Evolutionary conservation across 2,888 invertebrate species (phyloP), one percentile per base, ranked within the genome.

Genomic region (Epistrophe eligans): DNA sequence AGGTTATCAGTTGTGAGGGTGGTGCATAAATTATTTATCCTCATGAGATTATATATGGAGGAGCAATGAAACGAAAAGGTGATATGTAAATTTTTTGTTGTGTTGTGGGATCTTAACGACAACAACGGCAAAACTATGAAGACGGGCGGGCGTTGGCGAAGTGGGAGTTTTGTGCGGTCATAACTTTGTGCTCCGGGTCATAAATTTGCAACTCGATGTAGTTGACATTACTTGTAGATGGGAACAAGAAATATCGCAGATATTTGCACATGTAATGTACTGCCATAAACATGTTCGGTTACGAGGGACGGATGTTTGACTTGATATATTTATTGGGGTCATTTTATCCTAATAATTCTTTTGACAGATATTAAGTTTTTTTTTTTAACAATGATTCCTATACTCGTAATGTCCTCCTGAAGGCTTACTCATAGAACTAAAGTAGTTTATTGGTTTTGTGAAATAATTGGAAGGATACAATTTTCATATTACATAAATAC

Each of bases 231-330:
- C 24, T 24, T 24, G 24, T 24, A 74, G 82, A 77, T 79, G 70
- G 77, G 17, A 50, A 67, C 24, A 81, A 77, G 77, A 81, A 73
- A 77, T 84, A 77, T 81, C 80, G 77, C 60, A 81, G 70, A 82
- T 82, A 82, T 85, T 77, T 85, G 81, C 73, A 85, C 77, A 85
- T 77, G 77, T 81, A 79, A 81, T 81, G 73, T 74, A 17, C 50
- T 79, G 77, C 64, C 71, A 82, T 85, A 77, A 85, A 85, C 70
- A 82, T 82, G 55, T 52, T 58, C n/a, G 43, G 38, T 38, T 70
- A 81, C 62, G 73, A 77, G 81, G 73, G 73, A 70, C 81, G 76
- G 82, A 85, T 77, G 50, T 77, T 74, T 82, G 58, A 62, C 57
- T 85, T 85, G 85, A 85, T 71, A 38, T 85, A 60, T 82, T 85